Evolutionary conservation across 2,113 vertebrate species (phyloP).

Genomic region (Eulacestoma nigropectus): DNA sequence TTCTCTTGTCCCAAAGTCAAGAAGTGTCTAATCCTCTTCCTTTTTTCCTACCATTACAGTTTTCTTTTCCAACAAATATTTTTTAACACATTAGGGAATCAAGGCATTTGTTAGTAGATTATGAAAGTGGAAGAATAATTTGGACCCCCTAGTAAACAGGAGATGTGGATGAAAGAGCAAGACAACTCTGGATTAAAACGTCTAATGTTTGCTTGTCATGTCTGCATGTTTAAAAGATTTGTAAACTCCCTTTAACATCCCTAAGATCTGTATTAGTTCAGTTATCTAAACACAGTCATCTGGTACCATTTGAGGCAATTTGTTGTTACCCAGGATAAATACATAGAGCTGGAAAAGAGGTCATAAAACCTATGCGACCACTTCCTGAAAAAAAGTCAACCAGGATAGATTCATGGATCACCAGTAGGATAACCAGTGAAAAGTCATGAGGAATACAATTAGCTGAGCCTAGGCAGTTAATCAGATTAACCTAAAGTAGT

Average conservation of each 20-base stretch:
- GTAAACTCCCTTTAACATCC: not conserved
- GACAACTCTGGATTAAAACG: not conserved
- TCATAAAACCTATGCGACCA: not conserved
- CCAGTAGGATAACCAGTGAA: not conserved
- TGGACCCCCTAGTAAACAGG: not conserved
- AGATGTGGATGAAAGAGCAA: not conserved
- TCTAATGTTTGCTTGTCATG: not conserved
- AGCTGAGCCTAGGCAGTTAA: not conserved
- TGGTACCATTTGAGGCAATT: not conserved
- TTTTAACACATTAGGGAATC: not conserved
- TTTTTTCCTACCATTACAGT: not conserved
- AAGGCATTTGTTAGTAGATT: not conserved
- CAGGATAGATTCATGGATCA: not conserved
- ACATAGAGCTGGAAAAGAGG: not conserved
- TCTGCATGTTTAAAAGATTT: not conserved
- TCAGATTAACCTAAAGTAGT: not conserved
- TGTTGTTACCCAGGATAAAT: not conserved
- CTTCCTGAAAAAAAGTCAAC: not conserved
- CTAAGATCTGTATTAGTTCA: not conserved
- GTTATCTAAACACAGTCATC: not conserved
- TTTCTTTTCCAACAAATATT: not conserved
- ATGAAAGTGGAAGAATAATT: not conserved
- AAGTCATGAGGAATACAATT: not conserved
- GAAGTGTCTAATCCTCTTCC: accelerated
- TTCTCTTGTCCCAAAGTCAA: not conserved